A percentile compares a stretch with the other conserved stretches of the same genome.
phyloP scores from a whole-genome alignment of 30 jellyfish, hydroid and myxozoan species.

The Aurelia aurita complex sp. Pacific region DNA sequence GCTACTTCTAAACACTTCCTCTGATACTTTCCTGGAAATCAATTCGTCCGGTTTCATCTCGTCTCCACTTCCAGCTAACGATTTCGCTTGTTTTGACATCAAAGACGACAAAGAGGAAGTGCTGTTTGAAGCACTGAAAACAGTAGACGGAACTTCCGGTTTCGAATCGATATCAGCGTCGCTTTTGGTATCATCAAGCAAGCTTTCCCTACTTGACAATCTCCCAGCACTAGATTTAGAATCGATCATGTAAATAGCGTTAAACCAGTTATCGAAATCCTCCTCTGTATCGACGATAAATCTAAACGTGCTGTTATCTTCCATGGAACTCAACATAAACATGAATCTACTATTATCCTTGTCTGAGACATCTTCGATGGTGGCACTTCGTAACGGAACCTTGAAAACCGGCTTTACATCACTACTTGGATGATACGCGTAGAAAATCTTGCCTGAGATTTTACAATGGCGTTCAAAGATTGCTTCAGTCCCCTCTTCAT shows the following conservation, averaged over 20 bases:
- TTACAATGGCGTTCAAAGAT: conserved; percentile 75
- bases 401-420: conserved; percentile 87
- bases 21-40: conserved; percentile 51
- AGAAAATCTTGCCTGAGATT: conserved; percentile 91
- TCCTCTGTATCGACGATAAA: conserved; percentile 68
- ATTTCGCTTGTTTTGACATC: conserved; percentile 39
- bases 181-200: conserved; percentile 57
- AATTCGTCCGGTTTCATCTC: conserved; percentile 25
- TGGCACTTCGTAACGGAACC: conserved; percentile 93
- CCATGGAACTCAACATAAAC: conserved; percentile 80
- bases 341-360: conserved; percentile 22
- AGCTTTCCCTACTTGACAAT: conserved; percentile 70
- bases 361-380: conserved; percentile 81
- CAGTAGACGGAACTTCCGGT: conserved; percentile 13
- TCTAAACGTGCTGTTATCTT: conserved; percentile 53
- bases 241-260: conserved; percentile 79
- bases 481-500: conserved; percentile 49
- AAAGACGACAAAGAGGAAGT: conserved; percentile 56
- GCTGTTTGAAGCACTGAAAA: conserved; percentile 49
- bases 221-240: conserved; percentile 27
- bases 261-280: conserved; percentile 80
- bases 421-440: conserved; percentile 61
- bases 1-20: conserved; percentile 34
- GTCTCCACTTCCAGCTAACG: conserved; percentile 59
- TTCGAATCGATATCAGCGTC: conserved; percentile 31